These are phyloP conservation scores for Halictus rubicundus DNA, from an alignment of 1,140 invertebrate genomes.

Conservation along the genomic window DNA sequence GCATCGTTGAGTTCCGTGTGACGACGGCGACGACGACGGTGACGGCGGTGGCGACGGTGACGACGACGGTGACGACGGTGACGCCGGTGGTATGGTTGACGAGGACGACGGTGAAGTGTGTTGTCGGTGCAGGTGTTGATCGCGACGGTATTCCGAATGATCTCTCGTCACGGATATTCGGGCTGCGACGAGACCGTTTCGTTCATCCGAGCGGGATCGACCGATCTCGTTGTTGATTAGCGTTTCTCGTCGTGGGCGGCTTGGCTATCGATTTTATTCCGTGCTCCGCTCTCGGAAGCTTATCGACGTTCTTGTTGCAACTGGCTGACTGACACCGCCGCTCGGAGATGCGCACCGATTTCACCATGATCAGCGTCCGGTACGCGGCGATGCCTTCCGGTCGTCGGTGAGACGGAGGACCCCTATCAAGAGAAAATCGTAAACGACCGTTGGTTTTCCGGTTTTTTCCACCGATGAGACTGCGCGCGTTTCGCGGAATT, in stretches of 20 bases:
- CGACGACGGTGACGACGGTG: not conserved
- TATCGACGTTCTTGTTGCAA: not conserved
- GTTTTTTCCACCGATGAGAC: not conserved
- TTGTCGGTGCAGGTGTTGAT: conserved; percentile 7
- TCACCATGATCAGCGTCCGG: not conserved
- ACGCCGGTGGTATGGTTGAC: not conserved
- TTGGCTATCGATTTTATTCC: not conserved
- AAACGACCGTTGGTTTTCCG: too few species aligned
- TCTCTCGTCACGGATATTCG: conserved; percentile 7
- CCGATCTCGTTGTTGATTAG: not conserved
- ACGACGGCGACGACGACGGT: not conserved
- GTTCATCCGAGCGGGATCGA: not conserved
- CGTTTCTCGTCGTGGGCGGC: not conserved
- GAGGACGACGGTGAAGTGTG: conserved; percentile 5
- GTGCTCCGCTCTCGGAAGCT: not conserved
- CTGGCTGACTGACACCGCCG: not conserved
- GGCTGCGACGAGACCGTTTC: not conserved
- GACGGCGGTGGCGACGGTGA: not conserved
- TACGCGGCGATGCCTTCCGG: too few species aligned
- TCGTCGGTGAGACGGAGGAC: too few species aligned
- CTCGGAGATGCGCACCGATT: not conserved
- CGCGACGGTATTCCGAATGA: not conserved
- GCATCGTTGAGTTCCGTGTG: not conserved
- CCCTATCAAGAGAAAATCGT: too few species aligned
- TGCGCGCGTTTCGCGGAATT: not conserved